Base-by-base conservation (phyloP, 64 coral and sea anemone species). In the Actinia equina region DNA sequence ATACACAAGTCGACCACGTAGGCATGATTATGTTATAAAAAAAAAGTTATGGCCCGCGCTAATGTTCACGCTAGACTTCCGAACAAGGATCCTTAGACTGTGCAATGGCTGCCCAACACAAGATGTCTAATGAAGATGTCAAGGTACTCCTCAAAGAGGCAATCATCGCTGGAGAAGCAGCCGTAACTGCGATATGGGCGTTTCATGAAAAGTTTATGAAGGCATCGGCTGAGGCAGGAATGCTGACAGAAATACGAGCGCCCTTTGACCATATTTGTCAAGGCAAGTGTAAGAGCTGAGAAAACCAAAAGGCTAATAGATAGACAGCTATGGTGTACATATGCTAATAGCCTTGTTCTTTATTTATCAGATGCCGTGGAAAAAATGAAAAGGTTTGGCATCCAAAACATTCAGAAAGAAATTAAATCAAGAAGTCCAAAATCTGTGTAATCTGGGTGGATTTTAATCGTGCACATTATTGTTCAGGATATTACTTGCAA, bases 181-280 rank as follows among this genome's bases (percentile, higher is more conserved):
- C 76, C 14, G 0, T 79, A 9, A 7, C 1, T 42, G 76, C 76
- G 25, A 43, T 79, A 1, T 79, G 76, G 76, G 16, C 8, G 37
- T 79, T 79, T 43, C 44, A 79, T 30, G 42, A 79, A 79, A 79
- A 43, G 4, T 79, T 79, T 43, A 79, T 79, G 76, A 16, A 79
- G 30, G 27, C 76, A 4, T 44, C 76, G 15, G 76, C 76, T 18
- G 76, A 3, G 30, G 30, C 76, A 44, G 76, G 76, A 46, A 79
- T 79, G 44, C 76, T 79, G 6, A 79, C 76, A 43, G 76, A 79
- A 43, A 43, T 79, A 43, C 76, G 76, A 46, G 76, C 76, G 4
- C 76, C 76, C 2, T 79, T 79, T 79, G 76, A 79, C 16, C 76
- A 79, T 43, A 79, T 79, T 79, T 79, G 76, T 79, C 76, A 79